A percentile compares a stretch with the other conserved stretches of the same genome.
Evolutionary conservation across 2,888 invertebrate genomes (phyloP).

Genomic region (Eupithecia tripunctaria): DNA sequence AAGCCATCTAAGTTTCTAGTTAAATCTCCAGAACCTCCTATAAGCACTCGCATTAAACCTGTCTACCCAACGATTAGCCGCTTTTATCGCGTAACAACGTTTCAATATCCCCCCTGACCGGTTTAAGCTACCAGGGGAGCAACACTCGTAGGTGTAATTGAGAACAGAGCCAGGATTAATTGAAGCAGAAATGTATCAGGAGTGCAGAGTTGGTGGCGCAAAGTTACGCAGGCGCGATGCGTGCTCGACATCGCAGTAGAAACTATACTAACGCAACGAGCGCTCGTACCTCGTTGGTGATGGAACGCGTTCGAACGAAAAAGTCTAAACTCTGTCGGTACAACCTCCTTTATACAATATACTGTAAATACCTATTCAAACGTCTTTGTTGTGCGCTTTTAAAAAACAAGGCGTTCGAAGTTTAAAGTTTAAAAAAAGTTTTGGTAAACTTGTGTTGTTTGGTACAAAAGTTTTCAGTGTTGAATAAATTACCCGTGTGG

Average conservation of each 20-base stretch:
- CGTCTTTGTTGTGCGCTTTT: conserved; percentile 20
- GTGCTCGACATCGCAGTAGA: conserved; percentile 71
- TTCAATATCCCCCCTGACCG: conserved; percentile 48
- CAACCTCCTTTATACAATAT: conserved; percentile 26
- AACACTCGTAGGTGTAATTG: conserved; percentile 73
- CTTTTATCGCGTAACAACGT: conserved; percentile 41
- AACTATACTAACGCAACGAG: conserved; percentile 64
- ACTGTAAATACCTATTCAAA: conserved; percentile 43
- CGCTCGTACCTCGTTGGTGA: conserved; percentile 59
- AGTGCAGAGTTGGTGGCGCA: conserved; percentile 75
- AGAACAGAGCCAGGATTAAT: conserved; percentile 79
- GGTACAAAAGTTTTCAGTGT: conserved; percentile 39
- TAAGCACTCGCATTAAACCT: conserved; percentile 3
- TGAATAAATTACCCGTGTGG: conserved; percentile 35
- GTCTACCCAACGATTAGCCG: conserved; percentile 12
- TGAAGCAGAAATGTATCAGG: conserved; percentile 81
- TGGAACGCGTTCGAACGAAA: conserved; percentile 43
- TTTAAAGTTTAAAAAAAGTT: conserved; percentile 32
- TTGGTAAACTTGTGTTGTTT: conserved; percentile 39
- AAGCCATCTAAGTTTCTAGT: background rate
- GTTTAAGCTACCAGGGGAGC: conserved; percentile 54
- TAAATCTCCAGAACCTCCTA: background rate
- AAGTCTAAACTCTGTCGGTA: conserved; percentile 41
- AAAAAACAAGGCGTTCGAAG: conserved; percentile 34
- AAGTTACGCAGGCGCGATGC: conserved; percentile 79